Evolutionary conservation across 1,140 invertebrate species (phyloP).

Genomic region (Camponotus vicinus): DNA sequence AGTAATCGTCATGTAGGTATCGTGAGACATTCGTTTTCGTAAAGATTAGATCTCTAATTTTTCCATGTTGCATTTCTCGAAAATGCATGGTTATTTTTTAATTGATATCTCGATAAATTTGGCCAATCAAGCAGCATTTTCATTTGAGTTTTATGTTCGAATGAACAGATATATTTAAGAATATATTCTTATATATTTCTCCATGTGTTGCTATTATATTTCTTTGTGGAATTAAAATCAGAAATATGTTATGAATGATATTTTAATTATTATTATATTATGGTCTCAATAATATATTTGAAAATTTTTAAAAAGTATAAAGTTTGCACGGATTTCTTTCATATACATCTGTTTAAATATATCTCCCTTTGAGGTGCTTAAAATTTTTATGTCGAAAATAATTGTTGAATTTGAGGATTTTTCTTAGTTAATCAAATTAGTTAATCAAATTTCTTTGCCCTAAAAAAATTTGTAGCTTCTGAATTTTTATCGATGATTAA

Average conservation of each 20-base stretch:
- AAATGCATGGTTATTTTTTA: background rate
- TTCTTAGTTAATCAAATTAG: constrained; percentile 10
- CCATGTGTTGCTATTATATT: background rate
- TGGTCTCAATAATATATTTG: background rate
- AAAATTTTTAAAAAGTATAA: background rate
- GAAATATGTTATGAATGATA: background rate
- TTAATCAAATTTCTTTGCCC: background rate
- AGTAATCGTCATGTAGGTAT: background rate
- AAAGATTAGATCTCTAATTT: background rate
- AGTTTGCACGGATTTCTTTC: background rate
- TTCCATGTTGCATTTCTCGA: background rate
- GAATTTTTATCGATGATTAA: background rate
- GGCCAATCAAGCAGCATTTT: background rate
- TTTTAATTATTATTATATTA: background rate
- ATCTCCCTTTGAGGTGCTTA: background rate
- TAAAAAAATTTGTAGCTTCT: background rate
- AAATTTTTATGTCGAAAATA: constrained; percentile 11
- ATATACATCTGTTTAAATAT: background rate
- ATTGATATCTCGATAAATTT: background rate
- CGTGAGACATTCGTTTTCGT: background rate
- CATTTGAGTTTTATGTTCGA: background rate
- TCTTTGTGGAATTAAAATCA: background rate
- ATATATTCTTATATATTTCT: background rate
- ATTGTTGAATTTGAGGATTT: constrained; percentile 8
- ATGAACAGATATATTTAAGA: background rate